Percentiles rank a stretch among this genome's conserved stretches.
Evolutionary conservation across 2,113 vertebrate genomes (phyloP).

Genomic region (Phylloscopus trochilus): DNA sequence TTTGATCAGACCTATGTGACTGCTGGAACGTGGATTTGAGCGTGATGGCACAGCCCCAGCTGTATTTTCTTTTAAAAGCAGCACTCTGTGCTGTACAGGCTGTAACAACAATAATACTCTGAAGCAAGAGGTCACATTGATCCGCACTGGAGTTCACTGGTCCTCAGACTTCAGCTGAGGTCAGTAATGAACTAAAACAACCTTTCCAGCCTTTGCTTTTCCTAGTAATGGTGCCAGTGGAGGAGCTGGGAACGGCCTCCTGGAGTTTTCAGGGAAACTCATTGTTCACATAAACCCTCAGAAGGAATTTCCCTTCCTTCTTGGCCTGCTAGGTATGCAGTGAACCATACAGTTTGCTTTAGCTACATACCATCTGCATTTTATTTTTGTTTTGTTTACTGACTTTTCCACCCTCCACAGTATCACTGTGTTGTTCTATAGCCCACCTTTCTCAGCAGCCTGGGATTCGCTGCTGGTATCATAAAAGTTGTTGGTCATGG

Average conservation of each 20-base stretch:
- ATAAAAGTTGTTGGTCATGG: neutral
- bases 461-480: neutral
- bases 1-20: neutral
- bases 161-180: neutral
- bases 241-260: conserved; percentile 27
- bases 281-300: conserved; percentile 58
- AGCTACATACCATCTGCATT: conserved; percentile 2
- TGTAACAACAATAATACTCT: neutral
- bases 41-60: neutral
- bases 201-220: conserved; percentile 1
- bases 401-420: neutral
- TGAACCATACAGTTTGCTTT: conserved; percentile 63
- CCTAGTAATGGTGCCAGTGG: neutral
- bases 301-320: conserved; percentile 36
- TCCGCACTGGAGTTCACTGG: conserved; percentile 9
- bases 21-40: neutral
- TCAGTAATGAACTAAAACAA: conserved; percentile 42
- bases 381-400: conserved; percentile 60
- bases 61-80: neutral
- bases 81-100: neutral
- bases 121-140: conserved; percentile 44
- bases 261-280: conserved; percentile 65
- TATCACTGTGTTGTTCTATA: accelerated
- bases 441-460: neutral
- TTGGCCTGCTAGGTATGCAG: conserved; percentile 41